Evolutionary conservation across 2,888 invertebrate species (phyloP), one percentile per base, ranked within the genome.

Genomic region (Phyto melanocephala): DNA sequence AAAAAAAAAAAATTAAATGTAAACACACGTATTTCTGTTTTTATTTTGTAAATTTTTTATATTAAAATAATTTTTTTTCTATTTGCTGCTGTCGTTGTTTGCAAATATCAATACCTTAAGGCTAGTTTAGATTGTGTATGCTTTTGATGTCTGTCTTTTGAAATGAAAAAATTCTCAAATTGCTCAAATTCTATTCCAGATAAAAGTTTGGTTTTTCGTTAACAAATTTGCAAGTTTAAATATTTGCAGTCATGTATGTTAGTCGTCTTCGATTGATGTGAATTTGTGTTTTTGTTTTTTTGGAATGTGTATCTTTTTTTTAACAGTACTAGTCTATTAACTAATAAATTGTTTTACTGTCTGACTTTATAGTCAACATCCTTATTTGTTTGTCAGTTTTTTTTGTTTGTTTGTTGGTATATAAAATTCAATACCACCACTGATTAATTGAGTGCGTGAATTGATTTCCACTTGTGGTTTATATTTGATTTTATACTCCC

Each of bases 391-490:
- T 15, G n/a, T 45, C 28, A n/a, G 2, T 54, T 7, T 33, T 22
- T n/a, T 20, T 17, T 24, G 33, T 35, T 7, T 58, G 20, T 71
- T 60, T 54, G 24, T 50, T 35, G 33, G 65, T 65, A 75, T 54
- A 70, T 37, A 47, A 79, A 82, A 79, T 35, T 80, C 67, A 60
- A 75, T 70, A 70, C 75, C 47, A 33, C 67, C 67, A 50, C 52
- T 84, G 83, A 81, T 60, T 80, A 84, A 84, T 84, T 83, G 83
- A 84, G 83, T 83, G 83, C 81, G 83, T 81, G 77, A 84, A 84
- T 83, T 83, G 83, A 84, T 84, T 84, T 83, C 78, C 82, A 80
- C 71, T 81, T 81, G 81, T 81, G 80, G 81, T 79, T 80, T 80
- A 74, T 67, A 80, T 81, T 77, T 81, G 81, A 81, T 80, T 79